Evolutionary conservation across 2,113 vertebrate species (phyloP).

Genomic region (Lanius ludovicianus): DNA sequence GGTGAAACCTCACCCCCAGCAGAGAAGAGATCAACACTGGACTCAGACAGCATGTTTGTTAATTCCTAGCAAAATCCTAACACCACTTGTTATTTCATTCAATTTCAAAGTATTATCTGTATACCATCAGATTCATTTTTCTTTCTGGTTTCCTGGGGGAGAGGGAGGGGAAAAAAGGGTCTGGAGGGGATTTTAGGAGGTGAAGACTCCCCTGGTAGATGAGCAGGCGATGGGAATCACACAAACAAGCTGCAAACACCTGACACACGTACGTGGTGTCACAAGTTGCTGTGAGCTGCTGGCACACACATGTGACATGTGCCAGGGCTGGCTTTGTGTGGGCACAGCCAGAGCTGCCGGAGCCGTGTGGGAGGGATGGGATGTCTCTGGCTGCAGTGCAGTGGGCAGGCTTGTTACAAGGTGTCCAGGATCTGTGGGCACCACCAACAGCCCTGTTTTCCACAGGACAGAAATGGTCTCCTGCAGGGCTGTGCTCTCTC

Average conservation of each 20-base stretch:
- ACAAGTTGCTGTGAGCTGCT: background rate
- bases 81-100: background rate
- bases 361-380: background rate
- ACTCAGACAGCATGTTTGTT: background rate
- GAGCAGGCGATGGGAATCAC: background rate
- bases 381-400: background rate
- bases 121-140: background rate
- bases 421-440: background rate
- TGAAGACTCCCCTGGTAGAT: background rate
- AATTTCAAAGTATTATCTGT: background rate
- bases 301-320: background rate
- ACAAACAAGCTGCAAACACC: background rate
- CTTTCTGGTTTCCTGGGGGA: background rate
- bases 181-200: background rate
- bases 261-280: background rate
- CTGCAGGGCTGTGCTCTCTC: background rate
- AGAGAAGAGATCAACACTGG: background rate
- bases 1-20: background rate
- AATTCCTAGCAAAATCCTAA: background rate
- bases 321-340: constrained; percentile 1
- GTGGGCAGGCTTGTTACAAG: background rate
- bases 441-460: background rate
- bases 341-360: background rate
- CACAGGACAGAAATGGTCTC: background rate
- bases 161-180: background rate